Evolutionary conservation across 1,140 invertebrate genomes (phyloP), one percentile per base, ranked within the genome.

Genomic region (Coptotermes formosanus): DNA sequence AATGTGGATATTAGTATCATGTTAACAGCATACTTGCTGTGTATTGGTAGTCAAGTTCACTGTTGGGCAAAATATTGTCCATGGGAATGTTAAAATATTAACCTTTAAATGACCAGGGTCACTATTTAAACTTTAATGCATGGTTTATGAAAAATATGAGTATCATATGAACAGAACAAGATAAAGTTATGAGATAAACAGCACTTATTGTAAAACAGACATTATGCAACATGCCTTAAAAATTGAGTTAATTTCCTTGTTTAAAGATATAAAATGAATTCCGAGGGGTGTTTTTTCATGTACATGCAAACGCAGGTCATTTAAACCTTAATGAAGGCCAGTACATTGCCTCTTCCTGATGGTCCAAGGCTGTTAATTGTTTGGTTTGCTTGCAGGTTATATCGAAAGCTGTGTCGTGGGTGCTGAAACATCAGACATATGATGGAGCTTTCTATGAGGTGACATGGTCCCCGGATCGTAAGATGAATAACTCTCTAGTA

Each of bases 391-490:
- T 87, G 43, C 87, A 90, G 90, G 95, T 98, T 0, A 97, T 98
- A 88, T 92, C 94, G 2, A 94, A 94, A 89, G 93, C 96, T 12
- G 94, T 97, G 21, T 91, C 92, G 1, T 98, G 96, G 96, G 90
- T 98, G 1, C 89, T 98, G 85, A 91, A 94, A 85, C 95, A 97
- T 91, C 97, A 98, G 91, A 94, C 94, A 0, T 91, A 92, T 6
- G 94, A 96, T 44, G 97, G 97, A 1, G 93, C 96, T 0, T 98
- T 98, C 91, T 97, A 96, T 89, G 97, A 98, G 91, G 93, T 96
- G 45, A 95, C 95, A 0, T 95, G 95, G 94, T 90, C 95, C 81
- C 95, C 96, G 0, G 95, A 98, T 91, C 91, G 96, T 43, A 97
- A 97, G 91, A 94, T 96, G 90, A 98, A 97, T 90, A 92, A 92